Percentiles rank a stretch among this genome's conserved stretches.
phyloP scores from a whole-genome alignment of 2,888 invertebrate species.

The Brachylomia viminalis region DNA sequence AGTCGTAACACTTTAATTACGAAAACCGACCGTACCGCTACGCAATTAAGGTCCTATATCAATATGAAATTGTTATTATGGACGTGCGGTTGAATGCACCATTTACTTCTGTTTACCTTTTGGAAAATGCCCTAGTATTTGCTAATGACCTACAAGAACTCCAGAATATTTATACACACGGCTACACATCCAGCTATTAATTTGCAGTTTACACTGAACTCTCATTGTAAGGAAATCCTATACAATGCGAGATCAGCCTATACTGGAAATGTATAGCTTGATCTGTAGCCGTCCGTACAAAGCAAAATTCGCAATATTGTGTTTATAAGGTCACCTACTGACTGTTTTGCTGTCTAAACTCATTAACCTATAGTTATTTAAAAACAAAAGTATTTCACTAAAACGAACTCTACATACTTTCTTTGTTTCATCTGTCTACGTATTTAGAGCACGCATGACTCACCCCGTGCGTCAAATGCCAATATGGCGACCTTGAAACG shows the following conservation, averaged over 20 bases:
- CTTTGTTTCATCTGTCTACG: slow-evolving; percentile 69
- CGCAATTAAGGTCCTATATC: not conserved
- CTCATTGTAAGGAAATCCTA: too few species aligned
- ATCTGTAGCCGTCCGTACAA: too few species aligned
- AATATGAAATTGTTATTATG: not conserved
- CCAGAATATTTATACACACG: not conserved
- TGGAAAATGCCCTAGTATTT: not conserved
- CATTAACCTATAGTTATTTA: slow-evolving; percentile 50
- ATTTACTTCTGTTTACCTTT: not conserved
- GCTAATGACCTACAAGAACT: slow-evolving; percentile 1
- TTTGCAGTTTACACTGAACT: too few species aligned
- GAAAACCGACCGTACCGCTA: not conserved
- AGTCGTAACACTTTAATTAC: not conserved
- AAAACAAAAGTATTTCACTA: slow-evolving; percentile 17
- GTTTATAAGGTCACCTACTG: slow-evolving; percentile 28
- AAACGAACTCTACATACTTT: slow-evolving; percentile 47
- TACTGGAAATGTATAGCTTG: too few species aligned
- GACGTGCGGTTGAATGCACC: not conserved
- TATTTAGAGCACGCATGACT: slow-evolving; percentile 63
- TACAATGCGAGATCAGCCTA: too few species aligned
- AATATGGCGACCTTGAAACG: slow-evolving; percentile 77
- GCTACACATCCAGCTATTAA: too few species aligned
- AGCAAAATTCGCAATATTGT: not conserved
- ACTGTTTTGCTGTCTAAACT: not conserved
- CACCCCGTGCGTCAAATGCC: slow-evolving; percentile 75